phyloP scores from a whole-genome alignment of 1,140 invertebrate genomes.

The Drosophila sproati region DNA sequence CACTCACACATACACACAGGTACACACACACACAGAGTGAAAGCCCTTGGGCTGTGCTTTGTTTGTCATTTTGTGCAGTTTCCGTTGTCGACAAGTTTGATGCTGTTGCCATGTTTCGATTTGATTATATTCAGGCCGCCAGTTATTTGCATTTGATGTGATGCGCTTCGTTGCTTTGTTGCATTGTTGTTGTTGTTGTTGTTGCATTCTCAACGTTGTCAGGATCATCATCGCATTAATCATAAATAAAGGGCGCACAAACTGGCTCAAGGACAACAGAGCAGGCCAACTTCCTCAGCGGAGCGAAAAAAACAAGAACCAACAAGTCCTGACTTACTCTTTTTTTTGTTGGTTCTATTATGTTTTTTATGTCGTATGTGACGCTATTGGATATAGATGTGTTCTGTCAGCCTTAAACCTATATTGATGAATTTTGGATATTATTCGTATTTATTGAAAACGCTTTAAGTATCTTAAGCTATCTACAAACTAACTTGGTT shows the following conservation, averaged over 20 bases:
- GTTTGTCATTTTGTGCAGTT: slow-evolving; percentile 54
- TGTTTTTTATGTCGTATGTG: not conserved
- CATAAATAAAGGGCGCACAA: slow-evolving; percentile 57
- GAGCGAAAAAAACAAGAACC: not conserved
- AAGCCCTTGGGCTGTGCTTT: slow-evolving; percentile 45
- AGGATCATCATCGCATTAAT: slow-evolving; percentile 75
- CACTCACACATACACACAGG: not conserved
- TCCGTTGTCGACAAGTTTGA: slow-evolving; percentile 73
- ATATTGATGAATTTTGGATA: no score
- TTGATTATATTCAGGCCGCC: slow-evolving; percentile 72
- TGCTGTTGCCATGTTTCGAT: slow-evolving; percentile 66
- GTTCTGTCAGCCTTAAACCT: no score
- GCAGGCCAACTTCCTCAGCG: slow-evolving; percentile 24
- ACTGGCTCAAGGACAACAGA: slow-evolving; percentile 70
- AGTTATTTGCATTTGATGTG: slow-evolving; percentile 78
- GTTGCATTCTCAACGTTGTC: slow-evolving; percentile 57
- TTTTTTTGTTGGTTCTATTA: not conserved
- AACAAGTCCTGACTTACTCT: not conserved
- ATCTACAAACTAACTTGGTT: no score
- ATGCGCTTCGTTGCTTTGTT: slow-evolving; percentile 37
- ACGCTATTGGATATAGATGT: not conserved
- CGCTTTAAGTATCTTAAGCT: no score
- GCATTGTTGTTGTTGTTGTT: no score
- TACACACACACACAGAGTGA: slow-evolving; percentile 6
- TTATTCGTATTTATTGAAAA: no score